These are phyloP conservation scores for Drosophila serrata DNA, from an alignment of 1,140 invertebrate genomes.

Conservation along the genomic window DNA sequence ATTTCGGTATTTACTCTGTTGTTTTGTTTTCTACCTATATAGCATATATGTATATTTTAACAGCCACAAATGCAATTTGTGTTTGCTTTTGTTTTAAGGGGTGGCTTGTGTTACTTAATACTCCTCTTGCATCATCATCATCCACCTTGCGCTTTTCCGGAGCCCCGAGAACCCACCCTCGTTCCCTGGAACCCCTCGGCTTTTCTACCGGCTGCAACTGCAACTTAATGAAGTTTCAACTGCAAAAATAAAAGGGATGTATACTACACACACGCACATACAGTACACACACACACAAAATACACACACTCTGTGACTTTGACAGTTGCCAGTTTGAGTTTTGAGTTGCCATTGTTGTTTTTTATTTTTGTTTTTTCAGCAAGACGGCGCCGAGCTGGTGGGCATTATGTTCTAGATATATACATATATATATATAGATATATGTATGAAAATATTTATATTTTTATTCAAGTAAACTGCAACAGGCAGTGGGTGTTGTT, in stretches of 20 bases:
- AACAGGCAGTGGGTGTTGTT: conserved; percentile 43
- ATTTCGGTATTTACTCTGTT: conserved; percentile 22
- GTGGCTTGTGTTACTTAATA: conserved; percentile 70
- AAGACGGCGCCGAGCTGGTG: conserved; percentile 35
- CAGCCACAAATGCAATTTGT: conserved; percentile 70
- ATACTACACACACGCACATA: conserved; percentile 33
- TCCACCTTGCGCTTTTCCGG: conserved; percentile 78
- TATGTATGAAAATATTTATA: conserved; percentile 57
- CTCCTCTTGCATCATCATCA: conserved; percentile 76
- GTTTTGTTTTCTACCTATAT: not conserved
- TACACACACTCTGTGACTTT: conserved; percentile 45
- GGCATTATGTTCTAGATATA: conserved; percentile 1
- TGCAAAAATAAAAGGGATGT: conserved; percentile 21
- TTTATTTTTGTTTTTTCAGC: conserved; percentile 9
- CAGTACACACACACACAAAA: not conserved
- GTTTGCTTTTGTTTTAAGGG: conserved; percentile 69
- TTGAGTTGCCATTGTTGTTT: conserved; percentile 26
- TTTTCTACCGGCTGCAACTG: conserved; percentile 49
- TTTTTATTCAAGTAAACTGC: conserved; percentile 29
- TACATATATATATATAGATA: not conserved
- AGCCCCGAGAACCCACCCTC: conserved; percentile 36
- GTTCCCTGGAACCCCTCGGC: conserved; percentile 9
- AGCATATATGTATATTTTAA: not conserved
- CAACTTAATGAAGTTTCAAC: conserved; percentile 61
- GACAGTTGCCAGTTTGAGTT: conserved; percentile 62